Base-by-base conservation (phyloP, 2,888 invertebrate genomes). In the Apamea crenata region DNA sequence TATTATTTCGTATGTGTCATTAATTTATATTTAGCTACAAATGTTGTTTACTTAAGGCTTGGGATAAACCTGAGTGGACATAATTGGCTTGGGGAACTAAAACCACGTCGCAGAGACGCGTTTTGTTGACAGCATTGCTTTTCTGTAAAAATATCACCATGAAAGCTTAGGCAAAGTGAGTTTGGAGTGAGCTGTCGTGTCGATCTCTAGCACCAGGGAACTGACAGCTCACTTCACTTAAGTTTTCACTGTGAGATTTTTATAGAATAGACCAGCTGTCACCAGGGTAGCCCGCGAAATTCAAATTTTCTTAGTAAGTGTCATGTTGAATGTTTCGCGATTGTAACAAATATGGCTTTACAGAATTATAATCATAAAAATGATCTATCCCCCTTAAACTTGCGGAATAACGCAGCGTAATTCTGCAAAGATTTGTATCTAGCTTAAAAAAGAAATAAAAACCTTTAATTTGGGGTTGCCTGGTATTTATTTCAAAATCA, bases 11-110 rank as follows among this genome's bases (percentile, higher is more conserved):
- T 0, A 8, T 29, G 18, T 56, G 56, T 53, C 3, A n/a, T 61
- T 50, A 53, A 47, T 59, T 80, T 70, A 44, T 16, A 16, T 74
- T 74, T 53, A 40, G 21, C 7, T 80, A 16, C 1, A 12, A 67
- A 2, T 16, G 1, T 47, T 36, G 25, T 71, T 36, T 2, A 25
- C 1, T 47, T 69, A 25, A 25, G 29, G 47, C 36, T n/a, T 32
- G 29, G 18, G 0, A 32, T n/a, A 65, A 6, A 77, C 16, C 36
- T 25, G 12, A 44, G n/a, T 8, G n/a, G 7, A 21, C 50, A 14
- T 53, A 53, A 53, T 21, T 53, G 21, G 21, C 0, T 16, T 44
- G 10, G 7, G 21, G 29, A 44, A 44, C 6, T 21, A 12, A 47
- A 29, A 47, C 2, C 21, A 47, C 29, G 14, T 50, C 14, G 21